Conservation (phyloP, 2,888 invertebrate species). For the Rotaria macrura region DNA sequence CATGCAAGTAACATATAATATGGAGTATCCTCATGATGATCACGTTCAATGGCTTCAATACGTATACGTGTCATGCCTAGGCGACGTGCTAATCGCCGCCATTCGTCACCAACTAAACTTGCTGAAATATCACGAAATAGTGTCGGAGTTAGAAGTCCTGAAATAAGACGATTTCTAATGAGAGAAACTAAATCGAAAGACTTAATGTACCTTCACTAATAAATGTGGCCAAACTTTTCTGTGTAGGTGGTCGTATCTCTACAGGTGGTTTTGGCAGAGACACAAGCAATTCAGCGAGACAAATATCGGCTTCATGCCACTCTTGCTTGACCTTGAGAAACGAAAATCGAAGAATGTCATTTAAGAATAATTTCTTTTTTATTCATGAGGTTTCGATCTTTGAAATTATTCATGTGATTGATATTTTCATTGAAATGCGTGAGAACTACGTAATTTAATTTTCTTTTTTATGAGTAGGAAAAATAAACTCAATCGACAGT, state of each 20-base stretch:
- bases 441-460: too few relatives aligned
- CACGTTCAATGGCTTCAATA: conserved; percentile 2
- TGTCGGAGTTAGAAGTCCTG: neutral
- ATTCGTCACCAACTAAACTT: neutral
- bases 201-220: neutral
- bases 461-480: too few relatives aligned
- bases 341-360: neutral
- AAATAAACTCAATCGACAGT: too few relatives aligned
- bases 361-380: too few relatives aligned
- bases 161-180: neutral
- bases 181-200: neutral
- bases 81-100: neutral
- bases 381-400: too few relatives aligned
- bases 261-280: neutral
- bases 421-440: too few relatives aligned
- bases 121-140: conserved; percentile 14
- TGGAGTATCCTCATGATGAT: neutral
- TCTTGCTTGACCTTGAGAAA: neutral
- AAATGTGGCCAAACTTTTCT: neutral
- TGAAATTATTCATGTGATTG: too few relatives aligned
- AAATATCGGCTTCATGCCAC: neutral
- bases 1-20: conserved; percentile 1
- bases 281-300: neutral
- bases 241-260: neutral
- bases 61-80: conserved; percentile 9